phyloP scores from a whole-genome alignment of 2,113 vertebrate species.

The Myrmecobius fasciatus region DNA sequence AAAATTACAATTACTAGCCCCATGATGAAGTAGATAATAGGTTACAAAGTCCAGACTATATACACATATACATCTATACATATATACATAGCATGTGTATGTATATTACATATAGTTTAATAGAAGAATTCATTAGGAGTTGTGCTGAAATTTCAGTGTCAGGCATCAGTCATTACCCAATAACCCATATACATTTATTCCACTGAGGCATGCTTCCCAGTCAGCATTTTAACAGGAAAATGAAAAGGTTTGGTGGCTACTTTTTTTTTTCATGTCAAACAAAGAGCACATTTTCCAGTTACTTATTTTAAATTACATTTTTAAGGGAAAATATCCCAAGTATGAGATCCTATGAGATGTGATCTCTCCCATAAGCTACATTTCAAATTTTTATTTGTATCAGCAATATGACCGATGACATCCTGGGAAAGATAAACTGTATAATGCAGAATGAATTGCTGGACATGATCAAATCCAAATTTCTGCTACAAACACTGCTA shows the following conservation, averaged over 20 bases:
- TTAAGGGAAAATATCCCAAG: conserved; percentile 50
- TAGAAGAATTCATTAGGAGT: conserved; percentile 47
- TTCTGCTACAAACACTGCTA: background rate
- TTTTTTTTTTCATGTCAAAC: conserved; percentile 58
- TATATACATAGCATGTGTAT: too few species aligned
- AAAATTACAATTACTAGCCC: background rate
- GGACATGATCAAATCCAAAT: background rate
- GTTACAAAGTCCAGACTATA: background rate
- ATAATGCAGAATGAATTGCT: background rate
- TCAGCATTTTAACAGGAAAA: conserved; percentile 77
- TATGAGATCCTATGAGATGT: conserved; percentile 56
- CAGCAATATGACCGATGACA: conserved; percentile 42
- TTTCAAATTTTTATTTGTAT: conserved; percentile 65
- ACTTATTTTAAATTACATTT: conserved; percentile 62
- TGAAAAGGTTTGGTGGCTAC: conserved; percentile 73
- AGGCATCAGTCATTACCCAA: conserved; percentile 40
- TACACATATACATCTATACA: too few species aligned
- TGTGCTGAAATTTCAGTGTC: conserved; percentile 25
- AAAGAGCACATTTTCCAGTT: conserved; percentile 73
- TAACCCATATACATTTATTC: conserved; percentile 37
- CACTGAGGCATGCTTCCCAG: conserved; percentile 51
- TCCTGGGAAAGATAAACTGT: conserved; percentile 54
- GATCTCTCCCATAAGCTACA: conserved; percentile 50
- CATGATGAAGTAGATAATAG: background rate
- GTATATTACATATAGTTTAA: background rate